Evolutionary conservation across 2,797 vertebrate genomes (phyloP).

Genomic region (Cryptoprocta ferox): DNA sequence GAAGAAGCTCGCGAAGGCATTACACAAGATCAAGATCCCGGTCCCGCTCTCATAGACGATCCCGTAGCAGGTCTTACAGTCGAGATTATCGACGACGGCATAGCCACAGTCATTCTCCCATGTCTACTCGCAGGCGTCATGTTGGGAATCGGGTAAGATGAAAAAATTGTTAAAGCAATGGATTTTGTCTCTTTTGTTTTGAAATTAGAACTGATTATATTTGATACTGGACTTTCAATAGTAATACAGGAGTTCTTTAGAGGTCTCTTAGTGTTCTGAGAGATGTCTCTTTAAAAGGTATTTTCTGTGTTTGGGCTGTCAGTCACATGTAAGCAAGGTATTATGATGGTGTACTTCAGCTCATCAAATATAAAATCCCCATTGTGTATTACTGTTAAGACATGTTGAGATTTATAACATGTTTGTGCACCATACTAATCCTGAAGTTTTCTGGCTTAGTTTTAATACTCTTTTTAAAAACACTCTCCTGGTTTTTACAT

Average conservation of each 20-base stretch:
- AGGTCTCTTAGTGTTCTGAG: not conserved
- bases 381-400: not conserved
- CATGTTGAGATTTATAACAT: not conserved
- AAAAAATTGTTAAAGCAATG: not conserved
- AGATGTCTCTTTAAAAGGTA: not conserved
- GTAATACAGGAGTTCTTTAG: not conserved
- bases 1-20: slow-evolving; percentile 94
- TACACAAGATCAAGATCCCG: slow-evolving; percentile 94
- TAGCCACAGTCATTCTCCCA: slow-evolving; percentile 96
- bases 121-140: slow-evolving; percentile 97
- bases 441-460: not conserved
- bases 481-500: not conserved
- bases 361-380: not conserved
- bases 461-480: not conserved
- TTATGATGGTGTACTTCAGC: not conserved
- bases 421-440: not conserved
- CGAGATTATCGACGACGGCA: slow-evolving; percentile 93
- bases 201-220: not conserved
- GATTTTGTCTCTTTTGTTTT: not conserved
- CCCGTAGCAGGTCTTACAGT: slow-evolving; percentile 94
- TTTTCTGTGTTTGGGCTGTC: not conserved
- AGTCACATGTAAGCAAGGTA: not conserved
- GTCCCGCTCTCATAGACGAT: slow-evolving; percentile 93
- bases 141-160: slow-evolving; percentile 94
- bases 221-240: not conserved